Base-by-base conservation (phyloP, 2,888 invertebrate species). In the Labia minor region DNA sequence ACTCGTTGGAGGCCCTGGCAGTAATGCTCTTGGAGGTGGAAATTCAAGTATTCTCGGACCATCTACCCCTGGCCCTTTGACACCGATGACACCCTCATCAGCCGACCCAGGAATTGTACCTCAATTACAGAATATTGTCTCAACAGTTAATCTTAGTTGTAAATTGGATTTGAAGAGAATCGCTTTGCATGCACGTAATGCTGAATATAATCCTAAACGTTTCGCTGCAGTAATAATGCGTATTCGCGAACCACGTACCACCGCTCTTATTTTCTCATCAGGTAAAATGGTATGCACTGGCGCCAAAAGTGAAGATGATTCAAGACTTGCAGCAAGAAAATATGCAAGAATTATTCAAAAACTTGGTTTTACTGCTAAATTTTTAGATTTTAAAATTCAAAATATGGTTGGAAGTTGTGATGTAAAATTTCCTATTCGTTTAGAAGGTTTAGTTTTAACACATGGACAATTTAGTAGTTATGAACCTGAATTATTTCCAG, bases 221-320 rank as follows among this genome's bases (percentile, higher is more conserved):
- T 99, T 99, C 82, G 96, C 97, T 65, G 98, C 98, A 49, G 97
- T 99, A 1, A 98, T 99, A 67, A 99, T 99, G 98, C 78, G 88
- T 73, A 88, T 88, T 19, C 85, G 83, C 74, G 97, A 91, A 65
- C 84, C 84, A 0, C 74, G 83, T 66, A 98, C 90, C 1, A 91
- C 90, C 0, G 90, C 90, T 16, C 79, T 92, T 3, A 91, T 91
- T 68, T 91, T 91, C 74, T 88, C 88, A 71, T 89, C 89, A 10
- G 90, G 91, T 1, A 92, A 91, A 80, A 91, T 91, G 90, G 91
- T 91, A 3, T 91, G 90, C 75, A 91, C 91, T 0, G 91, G 91
- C 37, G 90, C 91, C 0, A 91, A 90, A 78, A 89, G 89, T 76
- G 90, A 91, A 77, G 89, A 89, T 71, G 86, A 86, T 73, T 89